Percentiles rank a stretch among this genome's conserved stretches.
Evolutionary conservation across 2,113 vertebrate species (phyloP).

Genomic region (Raja brachyura): DNA sequence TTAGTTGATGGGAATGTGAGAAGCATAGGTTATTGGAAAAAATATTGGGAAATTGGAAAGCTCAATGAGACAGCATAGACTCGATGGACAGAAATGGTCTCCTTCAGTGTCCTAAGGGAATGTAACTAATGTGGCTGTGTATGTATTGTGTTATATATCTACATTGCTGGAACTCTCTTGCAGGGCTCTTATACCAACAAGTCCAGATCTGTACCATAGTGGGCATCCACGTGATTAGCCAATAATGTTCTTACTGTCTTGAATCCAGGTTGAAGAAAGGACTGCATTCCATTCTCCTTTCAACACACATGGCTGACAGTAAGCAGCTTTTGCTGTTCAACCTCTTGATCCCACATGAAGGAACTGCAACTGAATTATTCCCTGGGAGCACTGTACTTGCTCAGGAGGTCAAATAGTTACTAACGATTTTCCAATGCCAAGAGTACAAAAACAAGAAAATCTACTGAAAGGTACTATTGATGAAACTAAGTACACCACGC

Average conservation of each 20-base stretch:
- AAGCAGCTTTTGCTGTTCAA: constrained; percentile 4
- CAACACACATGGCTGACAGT: background rate
- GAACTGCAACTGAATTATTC: background rate
- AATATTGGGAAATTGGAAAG: no score
- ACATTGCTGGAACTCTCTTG: background rate
- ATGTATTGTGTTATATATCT: background rate
- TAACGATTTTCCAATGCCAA: constrained; percentile 8
- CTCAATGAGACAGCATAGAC: no score
- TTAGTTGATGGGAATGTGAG: no score
- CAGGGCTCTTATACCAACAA: background rate
- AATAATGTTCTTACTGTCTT: background rate
- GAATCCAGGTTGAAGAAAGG: background rate
- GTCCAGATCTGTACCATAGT: background rate
- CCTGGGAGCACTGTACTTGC: background rate
- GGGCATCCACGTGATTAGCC: background rate
- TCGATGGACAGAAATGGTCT: no score
- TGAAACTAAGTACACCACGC: constrained; percentile 4
- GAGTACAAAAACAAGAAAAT: background rate
- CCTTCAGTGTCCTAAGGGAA: no score
- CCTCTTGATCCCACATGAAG: constrained; percentile 7
- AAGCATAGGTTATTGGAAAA: no score
- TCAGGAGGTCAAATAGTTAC: constrained; percentile 27
- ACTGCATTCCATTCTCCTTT: background rate
- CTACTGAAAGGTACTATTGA: background rate
- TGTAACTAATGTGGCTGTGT: no score